These are phyloP conservation scores for Achatina immaculata DNA, from an alignment of 1,140 invertebrate genomes.

Conservation along the genomic window DNA sequence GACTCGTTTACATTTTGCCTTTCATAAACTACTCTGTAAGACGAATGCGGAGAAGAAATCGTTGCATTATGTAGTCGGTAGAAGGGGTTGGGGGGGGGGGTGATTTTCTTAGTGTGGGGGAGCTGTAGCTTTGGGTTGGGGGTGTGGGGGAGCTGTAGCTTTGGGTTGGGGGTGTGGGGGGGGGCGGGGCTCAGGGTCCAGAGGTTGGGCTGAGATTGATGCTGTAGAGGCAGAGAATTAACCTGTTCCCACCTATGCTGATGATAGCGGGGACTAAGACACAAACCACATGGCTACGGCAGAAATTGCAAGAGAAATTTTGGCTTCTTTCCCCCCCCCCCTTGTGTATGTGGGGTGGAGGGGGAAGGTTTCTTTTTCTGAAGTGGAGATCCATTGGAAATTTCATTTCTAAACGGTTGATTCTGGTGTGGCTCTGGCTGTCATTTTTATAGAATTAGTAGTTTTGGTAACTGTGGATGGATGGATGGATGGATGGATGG, in stretches of 20 bases:
- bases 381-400: neutral
- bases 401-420: conserved; percentile 3
- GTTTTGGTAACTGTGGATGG: no score
- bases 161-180: neutral
- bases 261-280: neutral
- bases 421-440: no score
- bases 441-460: no score
- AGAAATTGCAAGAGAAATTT: neutral
- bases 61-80: no score
- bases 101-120: no score
- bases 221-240: neutral
- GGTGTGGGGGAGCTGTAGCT: neutral
- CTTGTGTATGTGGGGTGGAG: no score
- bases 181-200: neutral
- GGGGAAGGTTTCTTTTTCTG: neutral
- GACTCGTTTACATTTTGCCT: no score
- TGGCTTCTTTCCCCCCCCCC: no score
- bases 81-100: no score
- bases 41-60: no score
- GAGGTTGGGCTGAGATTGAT: neutral
- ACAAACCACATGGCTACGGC: conserved; percentile 11
- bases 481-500: no score
- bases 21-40: no score
- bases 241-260: conserved; percentile 16
- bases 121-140: neutral